Evolutionary conservation across 2,113 vertebrate species (phyloP).

Genomic region (Antechinus stuartii): DNA sequence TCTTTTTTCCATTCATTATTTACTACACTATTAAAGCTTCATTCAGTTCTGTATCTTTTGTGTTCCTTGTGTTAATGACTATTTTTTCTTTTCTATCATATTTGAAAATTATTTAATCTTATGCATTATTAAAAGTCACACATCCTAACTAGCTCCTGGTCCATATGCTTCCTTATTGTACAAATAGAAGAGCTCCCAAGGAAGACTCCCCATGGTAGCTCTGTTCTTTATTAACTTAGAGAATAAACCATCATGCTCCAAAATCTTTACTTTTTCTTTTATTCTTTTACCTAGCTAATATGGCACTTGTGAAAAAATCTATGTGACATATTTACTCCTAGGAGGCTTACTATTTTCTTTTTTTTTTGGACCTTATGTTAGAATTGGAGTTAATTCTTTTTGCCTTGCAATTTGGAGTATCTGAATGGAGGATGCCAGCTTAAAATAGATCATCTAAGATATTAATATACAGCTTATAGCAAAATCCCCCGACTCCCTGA

Average conservation of each 20-base stretch:
- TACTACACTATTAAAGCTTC: not conserved
- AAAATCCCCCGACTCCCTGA: not conserved
- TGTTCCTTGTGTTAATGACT: not conserved
- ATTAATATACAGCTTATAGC: not conserved
- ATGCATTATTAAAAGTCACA: conserved; percentile 51
- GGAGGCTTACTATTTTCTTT: not conserved
- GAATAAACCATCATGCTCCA: not conserved
- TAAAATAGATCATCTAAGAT: not conserved
- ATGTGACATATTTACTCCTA: not conserved
- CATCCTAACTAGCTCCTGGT: not conserved
- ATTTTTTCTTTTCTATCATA: not conserved
- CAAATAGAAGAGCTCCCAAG: not conserved
- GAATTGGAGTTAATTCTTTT: not conserved
- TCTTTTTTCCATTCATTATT: not conserved
- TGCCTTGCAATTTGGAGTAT: not conserved
- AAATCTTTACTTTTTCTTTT: not conserved
- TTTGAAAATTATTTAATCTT: conserved; percentile 68
- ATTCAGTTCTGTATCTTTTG: not conserved
- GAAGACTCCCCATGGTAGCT: not conserved
- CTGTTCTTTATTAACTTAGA: not conserved
- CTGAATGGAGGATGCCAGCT: not conserved
- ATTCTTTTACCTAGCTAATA: not conserved
- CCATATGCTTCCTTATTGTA: not conserved
- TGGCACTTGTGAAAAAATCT: not conserved
- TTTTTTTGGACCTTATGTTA: not conserved